Base-by-base conservation (phyloP, 2,113 vertebrate genomes). In the Acanthochromis polyacanthus region DNA sequence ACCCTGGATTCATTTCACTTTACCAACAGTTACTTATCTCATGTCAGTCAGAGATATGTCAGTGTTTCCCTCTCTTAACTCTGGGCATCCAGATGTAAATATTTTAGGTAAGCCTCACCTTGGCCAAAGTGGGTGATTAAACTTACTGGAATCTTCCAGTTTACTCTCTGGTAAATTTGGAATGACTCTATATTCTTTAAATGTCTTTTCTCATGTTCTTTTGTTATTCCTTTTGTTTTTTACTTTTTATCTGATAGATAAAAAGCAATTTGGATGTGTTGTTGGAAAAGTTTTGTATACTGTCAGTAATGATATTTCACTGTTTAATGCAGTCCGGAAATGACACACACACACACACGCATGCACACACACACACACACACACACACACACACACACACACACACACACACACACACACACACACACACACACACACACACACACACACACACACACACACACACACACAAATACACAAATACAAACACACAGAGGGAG, bases 291-390 rank as follows among this genome's bases (percentile, higher is more conserved):
- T 67, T 62, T 64, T 53, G 60, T 15, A 4, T 25, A 22, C 23
- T 58, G 43, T 22, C 60, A 71, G 63, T 67, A 16, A 63, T 80
- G 45, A 75, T 45, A 50, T 72, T 68, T 4, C 1, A 43, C 22
- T 0, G 1, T 17, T 36, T 36, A 28, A 45, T 40, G 19, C 10
- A 51, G 55, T 46, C 38, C 94, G 3, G 82, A 57, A 85, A 65
- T 92, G 91, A 92, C 91, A 92, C 85, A 86, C 75, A 80, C 81
- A 69, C 63, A 67, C 59, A 66, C 69, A 67, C 58, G 61, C 30
- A 60, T 57, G 71, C 43, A 72, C 64, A 65, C 28, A 72, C 71
- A 57, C 40, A 43, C 40, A 12, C 48, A 74, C 63, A 71, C n/a
- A 78, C 50, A 81, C 48, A 32, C 55, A 72, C 66, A 43, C 4